A percentile compares a stretch with the other conserved stretches of the same genome.
These are phyloP conservation scores for Apeltes quadracus DNA, from an alignment of 2,113 vertebrate species.

Conservation along the genomic window DNA sequence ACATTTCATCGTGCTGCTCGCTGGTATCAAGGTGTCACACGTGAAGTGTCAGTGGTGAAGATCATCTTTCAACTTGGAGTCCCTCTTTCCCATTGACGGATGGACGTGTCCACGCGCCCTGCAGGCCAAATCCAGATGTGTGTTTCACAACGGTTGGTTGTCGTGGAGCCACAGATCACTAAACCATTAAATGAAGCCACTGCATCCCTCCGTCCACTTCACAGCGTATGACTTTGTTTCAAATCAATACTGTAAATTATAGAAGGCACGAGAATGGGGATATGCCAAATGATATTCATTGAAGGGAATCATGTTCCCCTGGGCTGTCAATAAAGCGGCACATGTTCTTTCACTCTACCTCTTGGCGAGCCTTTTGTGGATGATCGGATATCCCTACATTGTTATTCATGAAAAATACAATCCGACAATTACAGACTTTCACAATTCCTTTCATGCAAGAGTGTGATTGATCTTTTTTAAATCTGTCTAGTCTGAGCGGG, in stretches of 20 bases:
- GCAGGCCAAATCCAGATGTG: constrained; percentile 43
- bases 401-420: constrained; percentile 86
- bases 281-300: constrained; percentile 79
- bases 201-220: constrained; percentile 62
- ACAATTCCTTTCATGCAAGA: constrained; percentile 66
- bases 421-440: constrained; percentile 80
- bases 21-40: constrained; percentile 39
- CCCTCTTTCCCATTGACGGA: constrained; percentile 61
- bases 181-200: constrained; percentile 73
- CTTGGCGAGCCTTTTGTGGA: constrained; percentile 68
- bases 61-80: constrained; percentile 41
- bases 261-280: constrained; percentile 65
- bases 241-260: constrained; percentile 81
- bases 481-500: constrained; percentile 53
- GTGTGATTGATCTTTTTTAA: constrained; percentile 69
- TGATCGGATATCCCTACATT: constrained; percentile 67
- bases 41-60: constrained; percentile 38
- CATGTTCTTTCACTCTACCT: constrained; percentile 60
- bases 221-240: constrained; percentile 74
- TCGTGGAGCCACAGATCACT: constrained; percentile 59
- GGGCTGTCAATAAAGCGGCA: constrained; percentile 69
- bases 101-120: constrained; percentile 47
- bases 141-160: constrained; percentile 46
- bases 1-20: constrained; percentile 40
- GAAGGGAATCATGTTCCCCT: constrained; percentile 71